Conservation (phyloP, 2,797 vertebrate species). For the Channa striata region DNA sequence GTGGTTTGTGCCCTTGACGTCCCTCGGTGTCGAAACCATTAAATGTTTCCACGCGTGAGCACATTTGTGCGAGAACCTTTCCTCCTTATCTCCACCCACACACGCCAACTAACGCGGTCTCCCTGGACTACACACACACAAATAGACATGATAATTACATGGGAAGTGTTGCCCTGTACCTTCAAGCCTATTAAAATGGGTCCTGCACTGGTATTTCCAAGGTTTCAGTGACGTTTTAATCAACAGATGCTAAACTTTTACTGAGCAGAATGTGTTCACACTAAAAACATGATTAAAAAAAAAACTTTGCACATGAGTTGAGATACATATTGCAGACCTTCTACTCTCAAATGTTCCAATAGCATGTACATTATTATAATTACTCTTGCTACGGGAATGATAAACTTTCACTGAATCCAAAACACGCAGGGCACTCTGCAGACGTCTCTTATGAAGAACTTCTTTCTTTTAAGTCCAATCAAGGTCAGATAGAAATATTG, state of each 20-base stretch:
- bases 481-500: constrained; percentile 57
- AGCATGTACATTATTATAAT: constrained; percentile 10
- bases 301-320: background rate
- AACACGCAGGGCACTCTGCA: background rate
- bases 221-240: constrained; percentile 53
- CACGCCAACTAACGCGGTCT: constrained; percentile 47
- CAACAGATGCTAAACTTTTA: constrained; percentile 6
- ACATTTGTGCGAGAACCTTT: constrained; percentile 45
- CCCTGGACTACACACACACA: constrained; percentile 56
- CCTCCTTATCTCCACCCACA: constrained; percentile 73
- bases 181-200: constrained; percentile 58
- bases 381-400: constrained; percentile 3
- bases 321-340: background rate
- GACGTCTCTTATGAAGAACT: constrained; percentile 6
- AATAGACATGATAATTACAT: constrained; percentile 72
- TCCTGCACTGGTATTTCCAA: constrained; percentile 58
- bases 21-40: constrained; percentile 45
- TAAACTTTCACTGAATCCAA: constrained; percentile 27
- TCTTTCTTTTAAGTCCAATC: constrained; percentile 34
- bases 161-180: constrained; percentile 57
- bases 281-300: too few species aligned
- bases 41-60: constrained; percentile 65
- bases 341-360: background rate
- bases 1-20: constrained; percentile 56
- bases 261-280: constrained; percentile 9